phyloP scores from a whole-genome alignment of 2,797 vertebrate genomes.

The Sebastes paucispinis region DNA sequence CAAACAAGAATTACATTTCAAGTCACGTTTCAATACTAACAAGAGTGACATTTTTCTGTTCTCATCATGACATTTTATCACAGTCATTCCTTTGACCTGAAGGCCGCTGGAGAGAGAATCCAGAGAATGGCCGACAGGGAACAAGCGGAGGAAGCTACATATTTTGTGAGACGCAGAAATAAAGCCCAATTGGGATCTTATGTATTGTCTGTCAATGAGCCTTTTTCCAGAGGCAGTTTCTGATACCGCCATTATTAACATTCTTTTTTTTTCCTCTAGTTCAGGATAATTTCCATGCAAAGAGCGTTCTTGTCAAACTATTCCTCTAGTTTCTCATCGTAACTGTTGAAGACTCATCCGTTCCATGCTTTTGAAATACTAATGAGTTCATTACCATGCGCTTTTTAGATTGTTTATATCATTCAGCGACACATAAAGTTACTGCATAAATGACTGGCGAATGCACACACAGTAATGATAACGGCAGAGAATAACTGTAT shows the following conservation, averaged over 20 bases:
- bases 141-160: slow-evolving; percentile 1
- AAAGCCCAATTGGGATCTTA: slow-evolving; percentile 44
- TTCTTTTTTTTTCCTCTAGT: slow-evolving; percentile 13
- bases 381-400: slow-evolving; percentile 42
- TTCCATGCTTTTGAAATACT: slow-evolving; percentile 25
- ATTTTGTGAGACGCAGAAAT: slow-evolving; percentile 28
- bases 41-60: slow-evolving; percentile 73
- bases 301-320: slow-evolving; percentile 1
- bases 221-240: slow-evolving; percentile 28
- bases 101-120: slow-evolving; percentile 40
- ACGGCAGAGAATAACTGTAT: slow-evolving; percentile 9
- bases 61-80: slow-evolving; percentile 76
- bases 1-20: slow-evolving; percentile 60
- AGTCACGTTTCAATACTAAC: slow-evolving; percentile 68
- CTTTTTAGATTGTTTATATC: slow-evolving; percentile 5
- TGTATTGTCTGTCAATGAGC: slow-evolving; percentile 37
- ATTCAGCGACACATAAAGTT: slow-evolving; percentile 12
- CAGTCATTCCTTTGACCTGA: slow-evolving; percentile 64
- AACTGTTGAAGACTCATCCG: slow-evolving; percentile 27
- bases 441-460: slow-evolving; percentile 7
- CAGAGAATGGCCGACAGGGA: slow-evolving; percentile 37
- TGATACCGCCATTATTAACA: slow-evolving; percentile 19
- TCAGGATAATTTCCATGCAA: slow-evolving; percentile 27
- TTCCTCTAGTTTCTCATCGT: slow-evolving; percentile 4
- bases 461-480: slow-evolving; percentile 7